These are phyloP conservation scores for Chamaea fasciata DNA, from an alignment of 2,113 vertebrate species.

Conservation along the genomic window DNA sequence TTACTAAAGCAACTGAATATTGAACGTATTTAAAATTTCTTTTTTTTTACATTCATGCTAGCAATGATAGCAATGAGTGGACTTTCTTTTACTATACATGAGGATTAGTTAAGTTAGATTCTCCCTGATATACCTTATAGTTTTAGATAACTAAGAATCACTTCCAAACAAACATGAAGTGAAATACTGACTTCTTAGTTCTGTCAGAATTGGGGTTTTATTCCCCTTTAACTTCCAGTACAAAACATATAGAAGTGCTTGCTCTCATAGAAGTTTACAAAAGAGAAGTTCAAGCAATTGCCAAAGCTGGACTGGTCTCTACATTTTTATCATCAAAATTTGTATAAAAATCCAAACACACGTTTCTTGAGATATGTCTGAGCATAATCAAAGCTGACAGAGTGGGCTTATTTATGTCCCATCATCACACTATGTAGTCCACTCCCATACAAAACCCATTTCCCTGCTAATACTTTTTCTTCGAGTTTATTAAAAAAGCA, in stretches of 20 bases:
- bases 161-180: neutral
- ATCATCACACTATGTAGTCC: neutral
- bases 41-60: neutral
- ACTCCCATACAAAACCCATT: neutral
- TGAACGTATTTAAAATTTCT: neutral
- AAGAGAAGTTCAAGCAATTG: neutral
- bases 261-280: accelerated
- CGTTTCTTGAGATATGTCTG: neutral
- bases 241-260: neutral
- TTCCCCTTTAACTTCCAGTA: neutral
- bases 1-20: neutral
- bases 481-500: neutral
- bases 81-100: neutral
- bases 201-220: neutral
- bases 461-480: neutral
- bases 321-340: neutral
- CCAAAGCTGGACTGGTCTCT: neutral
- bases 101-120: neutral
- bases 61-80: neutral
- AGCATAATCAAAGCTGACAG: neutral
- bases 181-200: neutral
- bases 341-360: neutral
- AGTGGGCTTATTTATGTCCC: neutral
- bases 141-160: neutral
- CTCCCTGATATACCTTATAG: accelerated